phyloP scores from a whole-genome alignment of 2,888 invertebrate species.

The Timema cristinae region DNA sequence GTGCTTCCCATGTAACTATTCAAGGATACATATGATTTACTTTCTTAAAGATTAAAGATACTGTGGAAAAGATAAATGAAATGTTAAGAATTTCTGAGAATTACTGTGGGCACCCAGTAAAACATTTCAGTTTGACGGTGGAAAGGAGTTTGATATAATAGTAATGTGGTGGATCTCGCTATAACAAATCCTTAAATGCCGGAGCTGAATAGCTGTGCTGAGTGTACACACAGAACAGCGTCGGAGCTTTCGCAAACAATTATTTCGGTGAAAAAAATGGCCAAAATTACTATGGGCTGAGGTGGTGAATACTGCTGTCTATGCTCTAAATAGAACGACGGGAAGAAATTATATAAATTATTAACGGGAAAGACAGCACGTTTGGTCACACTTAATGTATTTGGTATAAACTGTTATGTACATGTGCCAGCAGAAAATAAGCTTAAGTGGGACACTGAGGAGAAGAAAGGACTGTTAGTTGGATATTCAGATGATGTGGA shows the following conservation, averaged over 20 bases:
- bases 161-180: background rate
- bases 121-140: background rate
- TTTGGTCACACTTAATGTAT: no score
- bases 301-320: no score
- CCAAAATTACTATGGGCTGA: no score
- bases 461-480: no score
- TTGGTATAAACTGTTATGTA: no score
- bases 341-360: no score
- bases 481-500: no score
- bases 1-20: constrained; percentile 37
- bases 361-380: no score
- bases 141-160: background rate
- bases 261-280: no score
- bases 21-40: constrained; percentile 35
- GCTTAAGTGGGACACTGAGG: no score
- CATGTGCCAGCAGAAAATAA: no score
- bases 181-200: background rate
- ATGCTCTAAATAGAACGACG: no score
- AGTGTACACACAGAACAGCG: background rate
- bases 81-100: background rate
- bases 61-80: background rate
- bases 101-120: background rate
- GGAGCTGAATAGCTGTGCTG: background rate
- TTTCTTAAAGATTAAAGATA: constrained; percentile 34
- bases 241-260: background rate